Conservation (phyloP, 2,888 invertebrate genomes). For the Petrophora chlorosata region DNA sequence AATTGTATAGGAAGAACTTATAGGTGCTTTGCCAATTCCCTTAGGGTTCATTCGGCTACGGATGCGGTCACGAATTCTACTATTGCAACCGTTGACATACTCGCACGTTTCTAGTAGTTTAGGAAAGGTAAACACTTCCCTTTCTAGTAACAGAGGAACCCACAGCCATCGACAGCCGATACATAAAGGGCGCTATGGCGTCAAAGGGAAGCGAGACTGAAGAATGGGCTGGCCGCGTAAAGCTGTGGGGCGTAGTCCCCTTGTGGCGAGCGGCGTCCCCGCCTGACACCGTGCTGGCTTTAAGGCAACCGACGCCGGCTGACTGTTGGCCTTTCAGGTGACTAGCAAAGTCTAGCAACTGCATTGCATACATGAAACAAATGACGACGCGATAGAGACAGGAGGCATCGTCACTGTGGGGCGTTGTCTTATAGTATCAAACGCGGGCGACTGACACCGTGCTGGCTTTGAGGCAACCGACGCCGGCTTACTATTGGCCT, state of each 20-base stretch:
- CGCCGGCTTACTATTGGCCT: slow-evolving; percentile 75
- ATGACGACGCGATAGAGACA: not conserved
- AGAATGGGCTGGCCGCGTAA: slow-evolving; percentile 65
- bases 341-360: too few relatives aligned
- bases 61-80: too few relatives aligned
- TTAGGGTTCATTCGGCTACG: too few relatives aligned
- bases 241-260: slow-evolving; percentile 70
- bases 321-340: slow-evolving; percentile 79
- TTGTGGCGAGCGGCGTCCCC: slow-evolving; percentile 67
- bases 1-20: too few relatives aligned
- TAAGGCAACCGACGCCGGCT: slow-evolving; percentile 63
- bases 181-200: slow-evolving; percentile 52
- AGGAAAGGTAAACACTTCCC: not conserved
- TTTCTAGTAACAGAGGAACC: slow-evolving; percentile 18
- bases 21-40: too few relatives aligned
- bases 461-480: slow-evolving; percentile 62
- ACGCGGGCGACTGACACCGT: slow-evolving; percentile 70
- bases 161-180: slow-evolving; percentile 23
- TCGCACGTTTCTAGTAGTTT: too few relatives aligned
- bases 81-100: too few relatives aligned
- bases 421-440: too few relatives aligned
- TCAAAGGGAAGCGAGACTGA: slow-evolving; percentile 57
- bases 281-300: slow-evolving; percentile 64
- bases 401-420: not conserved
- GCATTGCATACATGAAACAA: too few relatives aligned